Evolutionary conservation across 2,888 invertebrate genomes (phyloP).

Genomic region (Argynnis bischoffii): DNA sequence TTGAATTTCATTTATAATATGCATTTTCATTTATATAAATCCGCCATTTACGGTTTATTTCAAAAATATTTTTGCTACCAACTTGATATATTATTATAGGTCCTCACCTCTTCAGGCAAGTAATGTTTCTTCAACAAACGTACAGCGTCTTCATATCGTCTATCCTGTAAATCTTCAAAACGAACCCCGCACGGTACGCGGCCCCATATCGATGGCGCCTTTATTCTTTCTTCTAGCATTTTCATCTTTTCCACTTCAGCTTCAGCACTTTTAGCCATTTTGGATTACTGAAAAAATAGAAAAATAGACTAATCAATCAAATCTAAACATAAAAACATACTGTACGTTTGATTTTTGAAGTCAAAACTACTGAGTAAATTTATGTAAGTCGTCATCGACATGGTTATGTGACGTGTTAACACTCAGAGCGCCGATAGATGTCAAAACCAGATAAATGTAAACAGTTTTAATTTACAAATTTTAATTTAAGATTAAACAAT

Average conservation of each 20-base stretch:
- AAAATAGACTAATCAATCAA: not conserved
- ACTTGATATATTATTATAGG: not conserved
- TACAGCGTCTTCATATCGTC: conserved; percentile 68
- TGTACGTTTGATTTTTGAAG: too few relatives aligned
- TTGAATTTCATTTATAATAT: too few relatives aligned
- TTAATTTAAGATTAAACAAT: too few relatives aligned
- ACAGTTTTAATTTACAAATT: too few relatives aligned
- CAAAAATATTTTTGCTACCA: not conserved
- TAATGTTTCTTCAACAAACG: conserved; percentile 70
- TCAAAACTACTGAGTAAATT: too few relatives aligned
- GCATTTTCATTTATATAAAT: too few relatives aligned
- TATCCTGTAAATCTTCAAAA: conserved; percentile 75
- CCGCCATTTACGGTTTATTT: too few relatives aligned
- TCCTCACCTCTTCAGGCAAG: conserved; percentile 64
- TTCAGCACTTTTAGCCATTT: conserved; percentile 63
- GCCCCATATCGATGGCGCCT: conserved; percentile 76
- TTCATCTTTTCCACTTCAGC: conserved; percentile 70
- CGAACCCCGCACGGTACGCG: conserved; percentile 65
- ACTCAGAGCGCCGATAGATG: too few relatives aligned
- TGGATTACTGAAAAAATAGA: conserved; percentile 4
- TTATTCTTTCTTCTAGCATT: conserved; percentile 69
- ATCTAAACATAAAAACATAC: too few relatives aligned
- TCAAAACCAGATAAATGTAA: too few relatives aligned
- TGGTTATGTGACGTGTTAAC: too few relatives aligned
- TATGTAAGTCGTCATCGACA: too few relatives aligned